Conservation (phyloP, 2,888 invertebrate genomes). For the Epinotia nisella region DNA sequence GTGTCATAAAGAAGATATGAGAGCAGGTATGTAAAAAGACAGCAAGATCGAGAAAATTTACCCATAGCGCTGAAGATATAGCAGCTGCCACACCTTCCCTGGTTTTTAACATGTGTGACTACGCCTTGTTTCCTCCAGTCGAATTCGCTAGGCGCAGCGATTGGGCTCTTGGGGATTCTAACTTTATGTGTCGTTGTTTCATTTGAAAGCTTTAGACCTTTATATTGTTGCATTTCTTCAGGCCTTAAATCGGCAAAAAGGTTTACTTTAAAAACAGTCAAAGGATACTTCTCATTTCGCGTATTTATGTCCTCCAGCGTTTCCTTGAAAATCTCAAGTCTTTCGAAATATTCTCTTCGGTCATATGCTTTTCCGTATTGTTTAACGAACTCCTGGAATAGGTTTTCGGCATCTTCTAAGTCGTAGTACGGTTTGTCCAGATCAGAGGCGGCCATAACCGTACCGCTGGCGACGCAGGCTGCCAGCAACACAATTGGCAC, state of each 20-base stretch:
- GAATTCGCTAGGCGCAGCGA: neutral
- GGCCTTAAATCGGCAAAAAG: constrained; percentile 7
- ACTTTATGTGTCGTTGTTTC: neutral
- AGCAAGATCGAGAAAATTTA: constrained; percentile 9
- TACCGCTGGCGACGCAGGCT: neutral
- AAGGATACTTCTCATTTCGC: constrained; percentile 1
- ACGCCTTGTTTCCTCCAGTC: constrained; percentile 10
- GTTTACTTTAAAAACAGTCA: neutral
- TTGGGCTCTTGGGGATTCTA: neutral
- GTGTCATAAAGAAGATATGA: too few species aligned
- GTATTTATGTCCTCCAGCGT: constrained; percentile 4
- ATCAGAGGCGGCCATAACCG: neutral
- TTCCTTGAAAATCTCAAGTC: constrained; percentile 10
- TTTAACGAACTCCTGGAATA: neutral
- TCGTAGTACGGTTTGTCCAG: constrained; percentile 9
- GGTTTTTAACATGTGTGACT: constrained; percentile 8
- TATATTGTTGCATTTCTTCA: neutral
- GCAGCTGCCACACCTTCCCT: constrained; percentile 67
- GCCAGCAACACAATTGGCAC: neutral
- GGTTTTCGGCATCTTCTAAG: neutral
- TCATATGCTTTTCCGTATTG: constrained; percentile 9
- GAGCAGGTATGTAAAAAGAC: too few species aligned
- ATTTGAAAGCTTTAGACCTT: neutral
- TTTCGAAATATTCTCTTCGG: constrained; percentile 1
- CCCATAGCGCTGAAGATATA: constrained; percentile 82